Percentiles rank a stretch among this genome's conserved stretches.
phyloP scores from a whole-genome alignment of 2,113 vertebrate species.

The Tilapia sparmanii region DNA sequence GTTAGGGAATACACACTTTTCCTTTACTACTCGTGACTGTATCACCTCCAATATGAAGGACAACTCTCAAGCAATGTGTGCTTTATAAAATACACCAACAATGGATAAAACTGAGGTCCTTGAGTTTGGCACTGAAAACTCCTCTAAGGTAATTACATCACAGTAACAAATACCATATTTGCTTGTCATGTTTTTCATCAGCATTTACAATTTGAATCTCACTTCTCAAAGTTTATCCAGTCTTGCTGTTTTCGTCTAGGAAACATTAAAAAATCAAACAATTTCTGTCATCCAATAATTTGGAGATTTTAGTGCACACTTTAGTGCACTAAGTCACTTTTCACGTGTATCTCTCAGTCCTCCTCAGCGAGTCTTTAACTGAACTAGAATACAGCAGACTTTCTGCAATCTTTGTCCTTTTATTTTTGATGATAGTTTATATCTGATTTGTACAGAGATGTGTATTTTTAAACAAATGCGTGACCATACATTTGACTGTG shows the following conservation, averaged over 20 bases:
- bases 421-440: background rate
- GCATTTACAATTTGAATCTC: background rate
- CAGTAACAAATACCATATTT: background rate
- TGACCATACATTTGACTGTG: background rate
- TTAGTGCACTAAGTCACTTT: background rate
- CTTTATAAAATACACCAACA: background rate
- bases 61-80: background rate
- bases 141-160: background rate
- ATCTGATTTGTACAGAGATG: background rate
- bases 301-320: background rate
- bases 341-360: background rate
- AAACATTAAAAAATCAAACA: background rate
- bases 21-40: fast-evolving
- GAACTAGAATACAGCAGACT: background rate
- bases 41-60: background rate
- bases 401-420: background rate
- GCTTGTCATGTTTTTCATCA: background rate
- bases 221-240: background rate
- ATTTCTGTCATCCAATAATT: background rate
- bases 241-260: background rate
- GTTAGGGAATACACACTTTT: background rate
- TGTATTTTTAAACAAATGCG: background rate
- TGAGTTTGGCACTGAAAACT: background rate
- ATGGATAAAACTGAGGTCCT: background rate
- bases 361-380: background rate